These are phyloP conservation scores for Uloborus diversus DNA, from an alignment of 1,140 invertebrate genomes.

Conservation along the genomic window DNA sequence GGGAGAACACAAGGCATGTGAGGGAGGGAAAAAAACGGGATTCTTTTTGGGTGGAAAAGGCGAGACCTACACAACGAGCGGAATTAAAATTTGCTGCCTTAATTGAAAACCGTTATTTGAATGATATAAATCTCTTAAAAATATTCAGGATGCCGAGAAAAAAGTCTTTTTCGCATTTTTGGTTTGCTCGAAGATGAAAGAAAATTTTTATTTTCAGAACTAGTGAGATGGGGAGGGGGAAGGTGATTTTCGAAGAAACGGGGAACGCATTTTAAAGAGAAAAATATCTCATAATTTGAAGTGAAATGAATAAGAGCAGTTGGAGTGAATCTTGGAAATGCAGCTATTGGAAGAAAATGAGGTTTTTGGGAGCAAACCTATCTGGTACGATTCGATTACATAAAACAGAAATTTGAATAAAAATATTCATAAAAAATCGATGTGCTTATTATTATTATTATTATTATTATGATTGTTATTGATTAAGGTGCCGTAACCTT, in stretches of 20 bases:
- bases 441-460: too few relatives aligned
- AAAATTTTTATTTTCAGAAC: constrained; percentile 29
- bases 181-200: constrained; percentile 22
- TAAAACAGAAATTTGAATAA: too few relatives aligned
- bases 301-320: too few relatives aligned
- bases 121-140: constrained; percentile 56
- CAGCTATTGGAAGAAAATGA: too few relatives aligned
- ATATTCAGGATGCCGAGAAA: constrained; percentile 7
- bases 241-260: neutral
- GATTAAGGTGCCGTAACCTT: too few relatives aligned
- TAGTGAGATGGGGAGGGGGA: neutral
- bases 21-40: neutral
- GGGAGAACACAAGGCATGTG: constrained; percentile 16
- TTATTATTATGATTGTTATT: too few relatives aligned
- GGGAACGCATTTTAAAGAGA: constrained; percentile 24
- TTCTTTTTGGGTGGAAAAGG: constrained; percentile 7
- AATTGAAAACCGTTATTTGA: constrained; percentile 57
- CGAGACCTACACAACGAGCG: constrained; percentile 11
- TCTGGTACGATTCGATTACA: too few relatives aligned
- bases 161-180: constrained; percentile 29
- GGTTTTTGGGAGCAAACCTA: too few relatives aligned
- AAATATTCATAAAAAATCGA: too few relatives aligned
- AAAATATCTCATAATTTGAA: constrained; percentile 4
- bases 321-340: too few relatives aligned
- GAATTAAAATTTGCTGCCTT: constrained; percentile 52